These are phyloP conservation scores for Paguma larvata DNA, from an alignment of 2,797 vertebrate species.

Conservation along the genomic window DNA sequence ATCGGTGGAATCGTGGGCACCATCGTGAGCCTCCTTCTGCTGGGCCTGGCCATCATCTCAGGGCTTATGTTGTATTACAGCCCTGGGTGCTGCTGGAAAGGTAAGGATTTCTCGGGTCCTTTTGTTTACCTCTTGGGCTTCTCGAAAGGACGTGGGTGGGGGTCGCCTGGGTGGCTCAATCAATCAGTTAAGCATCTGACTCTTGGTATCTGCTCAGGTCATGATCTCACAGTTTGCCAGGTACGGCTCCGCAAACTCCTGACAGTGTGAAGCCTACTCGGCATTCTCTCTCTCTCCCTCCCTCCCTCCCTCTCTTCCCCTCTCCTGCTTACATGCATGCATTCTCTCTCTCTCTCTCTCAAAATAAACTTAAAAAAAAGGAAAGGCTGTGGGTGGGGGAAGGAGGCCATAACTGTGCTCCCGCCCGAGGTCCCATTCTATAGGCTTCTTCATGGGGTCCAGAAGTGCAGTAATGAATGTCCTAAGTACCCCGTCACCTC, in stretches of 20 bases:
- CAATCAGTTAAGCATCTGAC: no score
- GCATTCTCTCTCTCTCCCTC: no score
- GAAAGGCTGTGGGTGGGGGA: not conserved
- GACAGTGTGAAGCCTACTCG: no score
- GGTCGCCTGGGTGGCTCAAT: no score
- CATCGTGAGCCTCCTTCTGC: slow-evolving; percentile 85
- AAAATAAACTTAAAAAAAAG: no score
- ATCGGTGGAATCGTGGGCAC: slow-evolving; percentile 85
- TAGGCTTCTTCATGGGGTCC: not conserved
- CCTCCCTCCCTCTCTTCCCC: no score
- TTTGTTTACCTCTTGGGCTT: not conserved
- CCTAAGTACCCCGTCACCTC: not conserved
- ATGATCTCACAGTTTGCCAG: no score
- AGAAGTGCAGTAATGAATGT: not conserved
- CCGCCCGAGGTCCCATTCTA: not conserved
- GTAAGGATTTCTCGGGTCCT: slow-evolving; percentile 78
- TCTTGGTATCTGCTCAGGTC: no score
- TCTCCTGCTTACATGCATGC: no score
- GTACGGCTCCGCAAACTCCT: no score
- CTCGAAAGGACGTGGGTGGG: not conserved
- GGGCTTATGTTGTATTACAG: slow-evolving; percentile 86
- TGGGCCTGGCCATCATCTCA: slow-evolving; percentile 82
- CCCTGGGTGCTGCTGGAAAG: slow-evolving; percentile 87
- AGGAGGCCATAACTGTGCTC: not conserved
- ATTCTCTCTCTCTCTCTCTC: no score